These are phyloP conservation scores for Oplegnathus fasciatus DNA, from an alignment of 2,113 vertebrate species.

Conservation along the genomic window DNA sequence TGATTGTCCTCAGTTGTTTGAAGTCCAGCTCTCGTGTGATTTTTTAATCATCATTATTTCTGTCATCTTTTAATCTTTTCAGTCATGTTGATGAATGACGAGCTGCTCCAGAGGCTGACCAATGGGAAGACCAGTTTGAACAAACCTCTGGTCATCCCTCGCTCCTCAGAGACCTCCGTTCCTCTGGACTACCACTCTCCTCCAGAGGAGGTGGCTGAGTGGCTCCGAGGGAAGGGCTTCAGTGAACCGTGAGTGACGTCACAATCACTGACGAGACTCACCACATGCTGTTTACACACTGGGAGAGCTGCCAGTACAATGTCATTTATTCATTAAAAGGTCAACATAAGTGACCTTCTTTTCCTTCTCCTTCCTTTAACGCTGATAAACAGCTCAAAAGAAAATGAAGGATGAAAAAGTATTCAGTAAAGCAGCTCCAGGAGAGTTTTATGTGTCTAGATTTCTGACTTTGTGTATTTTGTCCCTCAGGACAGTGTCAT, in stretches of 20 bases:
- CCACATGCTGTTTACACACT: background rate
- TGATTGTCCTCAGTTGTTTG: too few relatives aligned
- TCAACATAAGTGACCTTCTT: background rate
- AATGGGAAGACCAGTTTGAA: slow-evolving; percentile 79
- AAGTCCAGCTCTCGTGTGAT: too few relatives aligned
- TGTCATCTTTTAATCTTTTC: background rate
- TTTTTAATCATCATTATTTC: too few relatives aligned
- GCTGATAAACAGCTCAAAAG: background rate
- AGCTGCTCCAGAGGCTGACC: slow-evolving; percentile 85
- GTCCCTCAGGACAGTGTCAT: slow-evolving; percentile 80
- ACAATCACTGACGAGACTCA: background rate
- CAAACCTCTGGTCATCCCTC: slow-evolving; percentile 84
- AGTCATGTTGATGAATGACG: slow-evolving; percentile 88
- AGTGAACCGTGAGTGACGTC: slow-evolving; percentile 80
- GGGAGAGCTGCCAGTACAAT: background rate
- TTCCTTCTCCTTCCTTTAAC: background rate
- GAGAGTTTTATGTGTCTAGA: background rate
- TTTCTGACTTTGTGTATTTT: background rate
- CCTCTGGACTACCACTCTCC: slow-evolving; percentile 84
- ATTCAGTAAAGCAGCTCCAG: background rate
- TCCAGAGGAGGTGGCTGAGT: slow-evolving; percentile 84
- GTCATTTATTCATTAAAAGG: background rate
- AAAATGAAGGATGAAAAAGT: background rate
- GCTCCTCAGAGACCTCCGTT: slow-evolving; percentile 80
- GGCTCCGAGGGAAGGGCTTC: slow-evolving; percentile 91